A percentile compares a stretch with the other conserved stretches of the same genome.
Conservation (phyloP, 2,797 vertebrate species). For the Heterohyrax brucei region DNA sequence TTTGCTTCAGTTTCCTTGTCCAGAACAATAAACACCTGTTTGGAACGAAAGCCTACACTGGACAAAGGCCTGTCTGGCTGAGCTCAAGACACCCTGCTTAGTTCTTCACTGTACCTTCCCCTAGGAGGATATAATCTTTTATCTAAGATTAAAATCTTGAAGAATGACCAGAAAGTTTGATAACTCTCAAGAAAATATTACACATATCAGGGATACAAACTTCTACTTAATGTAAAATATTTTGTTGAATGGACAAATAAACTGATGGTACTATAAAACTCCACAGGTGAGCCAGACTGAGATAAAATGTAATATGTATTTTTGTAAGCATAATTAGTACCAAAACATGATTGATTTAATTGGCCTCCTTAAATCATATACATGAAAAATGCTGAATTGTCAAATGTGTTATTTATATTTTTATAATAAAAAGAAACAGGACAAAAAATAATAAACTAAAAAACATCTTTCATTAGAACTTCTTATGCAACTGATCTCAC, state of each 20-base stretch:
- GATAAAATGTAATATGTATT: not conserved
- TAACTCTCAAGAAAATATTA: constrained; percentile 7
- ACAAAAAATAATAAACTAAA: not conserved
- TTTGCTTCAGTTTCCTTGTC: not conserved
- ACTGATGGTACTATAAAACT: constrained; percentile 26
- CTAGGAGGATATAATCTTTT: not conserved
- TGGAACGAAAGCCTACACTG: not conserved
- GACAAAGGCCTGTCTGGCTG: not conserved
- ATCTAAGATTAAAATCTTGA: constrained; percentile 30
- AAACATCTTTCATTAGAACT: not conserved
- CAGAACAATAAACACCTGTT: not conserved
- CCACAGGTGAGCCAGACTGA: not conserved
- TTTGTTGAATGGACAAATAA: not conserved
- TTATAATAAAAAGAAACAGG: not conserved
- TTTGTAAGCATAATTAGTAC: constrained; percentile 19
- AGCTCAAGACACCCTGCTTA: not conserved
- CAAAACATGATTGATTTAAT: not conserved
- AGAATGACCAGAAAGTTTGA: not conserved
- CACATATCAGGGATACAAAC: not conserved
- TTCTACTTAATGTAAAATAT: not conserved
- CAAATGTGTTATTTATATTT: not conserved
- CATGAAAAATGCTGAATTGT: not conserved
- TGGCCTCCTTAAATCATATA: not conserved
- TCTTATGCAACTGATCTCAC: not conserved
- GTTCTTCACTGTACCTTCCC: not conserved